Evolutionary conservation across 1,140 invertebrate species (phyloP).

Genomic region (Halictus rubicundus): DNA sequence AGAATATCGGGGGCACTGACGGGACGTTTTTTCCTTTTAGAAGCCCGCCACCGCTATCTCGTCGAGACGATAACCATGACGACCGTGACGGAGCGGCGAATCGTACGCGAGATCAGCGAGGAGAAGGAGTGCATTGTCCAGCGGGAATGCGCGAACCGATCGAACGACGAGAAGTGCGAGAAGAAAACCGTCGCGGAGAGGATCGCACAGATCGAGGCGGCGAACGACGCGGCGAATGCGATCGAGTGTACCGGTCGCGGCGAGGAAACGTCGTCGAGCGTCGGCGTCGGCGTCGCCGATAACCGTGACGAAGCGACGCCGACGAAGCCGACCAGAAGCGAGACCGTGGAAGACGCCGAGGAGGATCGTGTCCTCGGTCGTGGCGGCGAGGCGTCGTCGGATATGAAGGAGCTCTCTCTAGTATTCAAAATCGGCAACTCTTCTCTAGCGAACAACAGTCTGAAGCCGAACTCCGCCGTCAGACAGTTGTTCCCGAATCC

Average conservation of each 20-base stretch:
- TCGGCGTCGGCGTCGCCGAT: not conserved
- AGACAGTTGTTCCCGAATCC: conserved; percentile 86
- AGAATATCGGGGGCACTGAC: too few relatives aligned
- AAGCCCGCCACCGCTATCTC: conserved; percentile 82
- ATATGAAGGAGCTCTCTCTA: conserved; percentile 79
- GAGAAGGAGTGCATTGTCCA: conserved; percentile 58
- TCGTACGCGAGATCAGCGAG: conserved; percentile 81
- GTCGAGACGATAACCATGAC: conserved; percentile 87
- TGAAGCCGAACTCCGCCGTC: conserved; percentile 87
- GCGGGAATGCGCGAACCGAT: conserved; percentile 48
- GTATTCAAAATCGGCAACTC: conserved; percentile 83
- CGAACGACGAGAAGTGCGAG: conserved; percentile 55
- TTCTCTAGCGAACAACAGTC: conserved; percentile 82
- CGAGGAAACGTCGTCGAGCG: not conserved
- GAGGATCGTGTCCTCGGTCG: conserved; percentile 18
- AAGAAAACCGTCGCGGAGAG: conserved; percentile 21
- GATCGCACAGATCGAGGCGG: not conserved
- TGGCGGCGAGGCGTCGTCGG: conserved; percentile 22
- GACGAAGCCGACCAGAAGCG: not conserved
- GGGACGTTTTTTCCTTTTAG: conserved; percentile 52
- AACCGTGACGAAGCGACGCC: not conserved
- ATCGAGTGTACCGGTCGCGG: not conserved
- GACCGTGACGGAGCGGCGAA: conserved; percentile 84
- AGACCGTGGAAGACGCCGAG: not conserved
- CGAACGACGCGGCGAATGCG: not conserved